Evolutionary conservation across 2,888 invertebrate species (phyloP).

Genomic region (Odontocerum albicorne): DNA sequence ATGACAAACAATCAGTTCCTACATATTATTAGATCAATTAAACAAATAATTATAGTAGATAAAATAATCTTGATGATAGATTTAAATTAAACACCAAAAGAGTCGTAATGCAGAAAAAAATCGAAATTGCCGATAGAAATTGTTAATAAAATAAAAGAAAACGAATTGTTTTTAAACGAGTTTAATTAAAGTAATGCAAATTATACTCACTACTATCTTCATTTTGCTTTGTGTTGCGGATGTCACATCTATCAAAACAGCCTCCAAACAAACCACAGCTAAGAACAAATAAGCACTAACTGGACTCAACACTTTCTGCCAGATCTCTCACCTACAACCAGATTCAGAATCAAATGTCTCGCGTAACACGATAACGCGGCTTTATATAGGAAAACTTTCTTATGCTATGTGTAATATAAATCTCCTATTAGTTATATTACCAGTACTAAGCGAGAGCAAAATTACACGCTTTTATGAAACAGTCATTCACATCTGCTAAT

Average conservation of each 20-base stretch:
- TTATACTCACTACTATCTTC: conserved; percentile 20
- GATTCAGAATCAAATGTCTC: conserved; percentile 32
- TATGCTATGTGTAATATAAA: conserved; percentile 9
- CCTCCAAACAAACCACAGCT: neutral
- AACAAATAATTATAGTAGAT: too few relatives aligned
- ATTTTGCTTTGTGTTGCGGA: conserved; percentile 9
- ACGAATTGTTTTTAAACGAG: too few relatives aligned
- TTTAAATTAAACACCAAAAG: too few relatives aligned
- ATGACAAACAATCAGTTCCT: too few relatives aligned
- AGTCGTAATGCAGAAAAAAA: too few relatives aligned
- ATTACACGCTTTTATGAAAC: neutral
- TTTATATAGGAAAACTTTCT: conserved; percentile 36
- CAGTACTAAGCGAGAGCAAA: neutral
- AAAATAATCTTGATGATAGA: too few relatives aligned
- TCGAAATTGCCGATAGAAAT: too few relatives aligned
- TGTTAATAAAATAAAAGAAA: too few relatives aligned
- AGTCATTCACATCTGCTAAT: neutral
- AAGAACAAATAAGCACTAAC: neutral
- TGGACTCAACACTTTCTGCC: neutral
- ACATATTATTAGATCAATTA: too few relatives aligned
- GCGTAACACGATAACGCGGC: conserved; percentile 18
- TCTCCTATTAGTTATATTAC: neutral
- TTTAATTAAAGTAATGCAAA: too few relatives aligned
- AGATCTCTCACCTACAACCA: conserved; percentile 9
- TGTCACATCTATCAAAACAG: neutral